Conservation (phyloP, 2,888 invertebrate genomes). For the Hydrotaea cyrtoneurina region DNA sequence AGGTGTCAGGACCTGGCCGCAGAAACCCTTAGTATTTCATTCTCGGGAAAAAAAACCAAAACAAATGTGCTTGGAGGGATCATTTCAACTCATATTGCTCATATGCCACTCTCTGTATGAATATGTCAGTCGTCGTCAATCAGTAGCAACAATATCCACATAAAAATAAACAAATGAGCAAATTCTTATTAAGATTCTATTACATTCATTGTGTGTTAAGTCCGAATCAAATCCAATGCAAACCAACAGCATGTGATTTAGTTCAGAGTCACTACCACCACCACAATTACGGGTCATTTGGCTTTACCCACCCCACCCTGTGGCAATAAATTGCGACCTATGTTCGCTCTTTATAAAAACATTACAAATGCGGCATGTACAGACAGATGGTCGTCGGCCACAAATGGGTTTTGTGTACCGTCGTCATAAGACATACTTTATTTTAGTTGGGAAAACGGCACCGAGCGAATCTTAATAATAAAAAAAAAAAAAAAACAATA, state of each 20-base stretch:
- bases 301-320: too few relatives aligned
- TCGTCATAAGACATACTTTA: neutral
- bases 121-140: neutral
- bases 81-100: neutral
- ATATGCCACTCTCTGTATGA: neutral
- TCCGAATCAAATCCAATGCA: too few relatives aligned
- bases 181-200: neutral
- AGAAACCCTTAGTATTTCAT: too few relatives aligned
- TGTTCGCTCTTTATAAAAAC: neutral
- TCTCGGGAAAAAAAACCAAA: neutral
- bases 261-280: neutral
- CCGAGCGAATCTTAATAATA: neutral
- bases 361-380: neutral
- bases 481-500: neutral
- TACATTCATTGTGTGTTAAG: neutral
- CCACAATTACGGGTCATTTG: too few relatives aligned
- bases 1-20: too few relatives aligned
- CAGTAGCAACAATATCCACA: neutral
- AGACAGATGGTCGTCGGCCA: neutral
- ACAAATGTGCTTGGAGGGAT: neutral
- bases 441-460: neutral
- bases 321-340: too few relatives aligned
- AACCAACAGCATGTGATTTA: neutral
- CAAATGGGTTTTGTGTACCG: constrained; percentile 3
- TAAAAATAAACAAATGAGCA: neutral